phyloP scores from a whole-genome alignment of 2,888 invertebrate genomes.

The Drosophila mimica region DNA sequence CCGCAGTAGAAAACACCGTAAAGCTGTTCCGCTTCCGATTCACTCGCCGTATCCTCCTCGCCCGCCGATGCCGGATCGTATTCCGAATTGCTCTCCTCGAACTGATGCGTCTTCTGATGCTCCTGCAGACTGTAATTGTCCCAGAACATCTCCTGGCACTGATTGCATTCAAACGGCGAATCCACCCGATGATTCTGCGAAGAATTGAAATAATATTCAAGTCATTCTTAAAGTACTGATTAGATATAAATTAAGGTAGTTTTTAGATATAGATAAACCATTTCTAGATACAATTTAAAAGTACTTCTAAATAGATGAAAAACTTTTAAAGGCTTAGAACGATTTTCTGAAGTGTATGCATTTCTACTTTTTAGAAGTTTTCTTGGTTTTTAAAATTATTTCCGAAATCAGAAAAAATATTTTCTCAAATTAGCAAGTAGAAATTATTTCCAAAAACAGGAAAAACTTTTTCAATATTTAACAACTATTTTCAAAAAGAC shows the following conservation, averaged over 20 bases:
- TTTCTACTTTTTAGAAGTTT: no score
- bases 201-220: constrained; percentile 1
- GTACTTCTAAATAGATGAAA: no score
- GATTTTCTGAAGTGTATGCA: no score
- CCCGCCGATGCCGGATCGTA: constrained; percentile 84
- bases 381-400: no score
- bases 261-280: background rate
- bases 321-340: no score
- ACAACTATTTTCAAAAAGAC: background rate
- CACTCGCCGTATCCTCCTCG: constrained; percentile 85
- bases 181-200: constrained; percentile 90
- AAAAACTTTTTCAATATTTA: background rate
- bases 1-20: constrained; percentile 88
- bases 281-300: no score
- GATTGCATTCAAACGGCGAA: constrained; percentile 91
- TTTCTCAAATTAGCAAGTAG: background rate
- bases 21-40: constrained; percentile 87
- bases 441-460: no score
- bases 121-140: constrained; percentile 87
- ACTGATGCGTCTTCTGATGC: constrained; percentile 88
- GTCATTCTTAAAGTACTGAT: background rate
- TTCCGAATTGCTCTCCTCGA: constrained; percentile 85
- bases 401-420: background rate
- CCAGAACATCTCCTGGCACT: constrained; percentile 94
- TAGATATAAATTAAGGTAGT: background rate